Percentiles rank a stretch among this genome's conserved stretches.
Evolutionary conservation across 2,797 vertebrate species (phyloP).

Genomic region (Gastrophryne carolinensis): DNA sequence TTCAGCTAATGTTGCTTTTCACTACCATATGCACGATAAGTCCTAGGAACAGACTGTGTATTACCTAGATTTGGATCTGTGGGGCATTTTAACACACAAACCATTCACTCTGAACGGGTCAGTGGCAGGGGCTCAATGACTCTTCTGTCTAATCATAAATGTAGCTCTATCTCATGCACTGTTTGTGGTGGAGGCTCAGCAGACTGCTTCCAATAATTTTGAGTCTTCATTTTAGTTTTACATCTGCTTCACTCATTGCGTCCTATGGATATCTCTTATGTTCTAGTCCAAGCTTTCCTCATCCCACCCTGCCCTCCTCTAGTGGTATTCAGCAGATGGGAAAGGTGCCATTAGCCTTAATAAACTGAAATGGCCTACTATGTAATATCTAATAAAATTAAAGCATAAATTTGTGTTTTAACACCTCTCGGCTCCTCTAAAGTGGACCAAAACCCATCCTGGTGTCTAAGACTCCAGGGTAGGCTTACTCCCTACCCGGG

Average conservation of each 20-base stretch:
- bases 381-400: no score
- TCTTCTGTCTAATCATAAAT: conserved; percentile 36
- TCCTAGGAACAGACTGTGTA: conserved; percentile 54
- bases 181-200: conserved; percentile 29
- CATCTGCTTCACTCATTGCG: conserved; percentile 8
- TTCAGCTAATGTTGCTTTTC: conserved; percentile 18
- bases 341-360: no score
- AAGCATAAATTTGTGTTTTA: no score
- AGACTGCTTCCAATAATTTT: conserved; percentile 26
- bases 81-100: conserved; percentile 56
- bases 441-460: no score
- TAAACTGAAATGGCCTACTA: no score
- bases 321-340: no score
- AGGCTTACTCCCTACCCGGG: no score
- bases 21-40: conserved; percentile 31
- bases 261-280: background rate
- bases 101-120: conserved; percentile 58
- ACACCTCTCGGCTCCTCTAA: no score
- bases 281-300: no score
- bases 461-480: no score
- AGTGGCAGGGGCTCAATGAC: conserved; percentile 35
- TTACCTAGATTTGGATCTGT: conserved; percentile 56
- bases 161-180: conserved; percentile 14
- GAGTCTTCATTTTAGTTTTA: conserved; percentile 2
- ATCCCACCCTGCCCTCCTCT: no score